Base-by-base conservation (phyloP, 2,113 vertebrate genomes). In the Oxygymnocypris stewartii region DNA sequence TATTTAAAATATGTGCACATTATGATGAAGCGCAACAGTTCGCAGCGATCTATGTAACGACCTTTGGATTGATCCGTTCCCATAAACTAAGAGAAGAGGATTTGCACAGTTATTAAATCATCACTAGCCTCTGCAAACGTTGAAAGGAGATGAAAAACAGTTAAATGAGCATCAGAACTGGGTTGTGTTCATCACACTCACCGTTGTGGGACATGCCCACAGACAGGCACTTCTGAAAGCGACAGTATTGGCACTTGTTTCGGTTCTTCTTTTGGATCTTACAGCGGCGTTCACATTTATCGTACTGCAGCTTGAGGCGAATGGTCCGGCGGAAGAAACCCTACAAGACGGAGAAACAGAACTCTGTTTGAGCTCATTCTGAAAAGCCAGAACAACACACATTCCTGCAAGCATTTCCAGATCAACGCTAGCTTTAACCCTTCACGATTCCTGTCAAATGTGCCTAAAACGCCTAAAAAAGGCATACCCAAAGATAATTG, bases 161-260 rank as follows among this genome's bases (percentile, higher is more conserved):
- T 51, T 4, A 5, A 51, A 16, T 16, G 13, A 51, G 4, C 49
- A 51, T 51, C 49, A 51, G 49, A 51, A 51, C 4, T 51, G 49
- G 49, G 13, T 16, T 51, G 1, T 51, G 51, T 37, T 37, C 1
- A 7, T 37, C 31, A 49, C 5, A 92, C 97, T 96, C 94, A 99
- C 98, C 98, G 3, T 99, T 99, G 96, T 99, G 98, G 90, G 98
- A 99, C 98, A 99, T 99, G 93, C 98, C 98, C 78, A 97, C 97
- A 0, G 96, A 96, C 88, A 99, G 97, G 97, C 98, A 99, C 97
- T 99, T 99, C 92, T 98, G 97, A 90, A 99, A 99, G 79, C 98
- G 97, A 90, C 98, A 99, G 91, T 97, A 97, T 91, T 99, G 98
- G 95, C 98, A 99, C 94, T 99, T 99, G 81, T 99, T 99, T n/a